Evolutionary conservation across 1,140 invertebrate species (phyloP), one percentile per base, ranked within the genome.

Genomic region (Lepidurus packardi): DNA sequence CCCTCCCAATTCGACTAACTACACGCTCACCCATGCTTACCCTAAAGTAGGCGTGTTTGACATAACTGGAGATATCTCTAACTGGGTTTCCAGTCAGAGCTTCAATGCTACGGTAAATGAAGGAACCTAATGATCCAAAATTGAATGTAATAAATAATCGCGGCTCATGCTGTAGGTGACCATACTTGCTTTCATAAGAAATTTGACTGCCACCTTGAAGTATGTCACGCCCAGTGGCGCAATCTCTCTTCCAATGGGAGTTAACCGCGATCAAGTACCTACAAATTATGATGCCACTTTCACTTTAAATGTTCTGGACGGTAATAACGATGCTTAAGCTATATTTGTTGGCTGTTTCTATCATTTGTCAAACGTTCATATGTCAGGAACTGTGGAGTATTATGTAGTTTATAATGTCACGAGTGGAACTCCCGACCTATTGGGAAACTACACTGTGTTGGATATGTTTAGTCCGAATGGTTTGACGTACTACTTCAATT

Each of bases 1-100:
- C 9, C 43, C 43, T 45, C 9, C 75, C 16, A 45, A 6, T 43
- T 45, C 43, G 43, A 9, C 75, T 13, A 7, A 7, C 9, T 77
- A 77, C 24, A 77, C 80, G 8, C 74, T 81, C 43, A 81, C 25
- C 5, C 82, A 84, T 78, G 78, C 34, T 10, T 85, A 82, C 75
- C 42, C 73, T 21, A 78, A 78, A 10, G 80, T 81, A 16, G 83
- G 82, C 1, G 45, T 75, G n/a, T 84, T 81, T 43, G 79, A 78
- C 43, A 80, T 84, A 7, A 79, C 43, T 11, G 81, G 83, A 9
- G 80, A 76, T 11, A 81, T 83, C 65, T 81, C 75, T 25, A 85
- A 85, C 77, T 47, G 78, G 34, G 82, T 82, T 9, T 82, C 80
- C 8, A 80, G 82, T 1, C 79, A 80, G 10, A 78, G 47, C 4